Conservation (phyloP, 2,797 vertebrate genomes). For the Buceros bicornis region DNA sequence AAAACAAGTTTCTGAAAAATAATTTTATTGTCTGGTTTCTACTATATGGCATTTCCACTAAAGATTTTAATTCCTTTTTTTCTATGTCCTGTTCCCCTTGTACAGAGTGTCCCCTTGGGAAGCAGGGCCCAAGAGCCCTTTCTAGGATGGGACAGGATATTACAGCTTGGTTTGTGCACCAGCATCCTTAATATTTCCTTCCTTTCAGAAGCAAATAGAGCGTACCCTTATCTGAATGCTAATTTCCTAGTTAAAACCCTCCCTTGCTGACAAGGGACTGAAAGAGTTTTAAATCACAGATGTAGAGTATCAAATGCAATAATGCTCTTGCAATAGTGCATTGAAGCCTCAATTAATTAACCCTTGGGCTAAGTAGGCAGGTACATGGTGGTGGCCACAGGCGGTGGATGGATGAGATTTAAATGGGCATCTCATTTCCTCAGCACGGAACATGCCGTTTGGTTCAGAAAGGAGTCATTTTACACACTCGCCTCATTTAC, state of each 20-base stretch:
- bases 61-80: constrained; percentile 53
- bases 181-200: constrained; percentile 91
- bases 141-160: constrained; percentile 82
- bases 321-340: constrained; percentile 89
- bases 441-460: constrained; percentile 90
- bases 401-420: constrained; percentile 90
- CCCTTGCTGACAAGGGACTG: constrained; percentile 86
- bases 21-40: background rate
- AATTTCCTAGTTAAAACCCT: constrained; percentile 97
- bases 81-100: constrained; percentile 49
- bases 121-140: constrained; percentile 77
- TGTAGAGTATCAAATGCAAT: constrained; percentile 93
- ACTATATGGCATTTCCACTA: background rate
- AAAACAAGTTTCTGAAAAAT: constrained; percentile 36
- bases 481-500: constrained; percentile 93
- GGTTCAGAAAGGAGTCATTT: constrained; percentile 92
- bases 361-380: constrained; percentile 90
- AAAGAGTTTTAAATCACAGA: constrained; percentile 94
- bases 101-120: constrained; percentile 68
- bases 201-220: constrained; percentile 88
- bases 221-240: constrained; percentile 97
- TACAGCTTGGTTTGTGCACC: constrained; percentile 84
- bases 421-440: constrained; percentile 99
- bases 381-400: constrained; percentile 90
- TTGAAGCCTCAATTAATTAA: constrained; percentile 96